A percentile compares a stretch with the other conserved stretches of the same genome.
phyloP scores from a whole-genome alignment of 1,140 invertebrate species.

The Hormaphis cornu region DNA sequence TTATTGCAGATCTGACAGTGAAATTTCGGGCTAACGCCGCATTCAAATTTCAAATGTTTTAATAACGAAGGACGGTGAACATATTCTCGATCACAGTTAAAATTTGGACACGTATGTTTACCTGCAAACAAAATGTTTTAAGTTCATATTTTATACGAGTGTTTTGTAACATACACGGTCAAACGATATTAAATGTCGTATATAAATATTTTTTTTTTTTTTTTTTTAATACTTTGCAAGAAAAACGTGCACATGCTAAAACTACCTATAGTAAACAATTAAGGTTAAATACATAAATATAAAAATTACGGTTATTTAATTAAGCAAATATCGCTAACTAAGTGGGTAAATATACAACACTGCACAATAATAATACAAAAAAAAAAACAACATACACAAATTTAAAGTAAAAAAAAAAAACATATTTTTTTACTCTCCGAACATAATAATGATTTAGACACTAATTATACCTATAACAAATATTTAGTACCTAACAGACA shows the following conservation, averaged over 20 bases:
- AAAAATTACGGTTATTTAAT: too few relatives aligned
- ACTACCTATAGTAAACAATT: background rate
- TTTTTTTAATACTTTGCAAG: background rate
- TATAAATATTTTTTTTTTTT: background rate
- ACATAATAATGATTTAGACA: too few relatives aligned
- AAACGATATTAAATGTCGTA: background rate
- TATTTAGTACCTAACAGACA: too few relatives aligned
- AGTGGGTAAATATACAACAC: background rate
- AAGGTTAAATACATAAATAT: background rate
- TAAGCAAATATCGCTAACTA: background rate
- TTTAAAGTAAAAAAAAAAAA: too few relatives aligned
- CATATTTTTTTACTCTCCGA: too few relatives aligned
- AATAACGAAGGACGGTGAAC: slow-evolving; percentile 36
- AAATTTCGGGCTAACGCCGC: slow-evolving; percentile 34
- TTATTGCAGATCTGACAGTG: slow-evolving; percentile 32
- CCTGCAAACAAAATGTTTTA: slow-evolving; percentile 7
- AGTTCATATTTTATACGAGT: background rate
- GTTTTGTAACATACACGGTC: background rate
- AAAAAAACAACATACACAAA: too few relatives aligned
- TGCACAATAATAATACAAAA: too few relatives aligned
- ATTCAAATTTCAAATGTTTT: slow-evolving; percentile 43
- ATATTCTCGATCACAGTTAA: slow-evolving; percentile 33
- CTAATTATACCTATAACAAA: too few relatives aligned
- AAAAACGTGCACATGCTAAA: slow-evolving; percentile 26
- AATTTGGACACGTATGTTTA: slow-evolving; percentile 32